Evolutionary conservation across 2,888 invertebrate species (phyloP).

Genomic region (Liposcelis brunnea): DNA sequence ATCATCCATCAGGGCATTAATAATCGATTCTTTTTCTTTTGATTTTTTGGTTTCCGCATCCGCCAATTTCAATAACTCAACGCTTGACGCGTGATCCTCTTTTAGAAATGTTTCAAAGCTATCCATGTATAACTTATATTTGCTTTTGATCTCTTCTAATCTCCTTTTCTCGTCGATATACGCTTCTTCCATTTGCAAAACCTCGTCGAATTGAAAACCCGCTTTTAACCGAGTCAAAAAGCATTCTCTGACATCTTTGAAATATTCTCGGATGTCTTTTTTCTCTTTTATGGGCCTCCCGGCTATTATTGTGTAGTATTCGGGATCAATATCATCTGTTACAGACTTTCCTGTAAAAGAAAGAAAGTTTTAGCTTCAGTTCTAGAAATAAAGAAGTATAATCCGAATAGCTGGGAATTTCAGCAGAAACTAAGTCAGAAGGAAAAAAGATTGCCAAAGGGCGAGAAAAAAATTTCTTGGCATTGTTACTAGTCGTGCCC

Average conservation of each 20-base stretch:
- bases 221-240: neutral
- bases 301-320: neutral
- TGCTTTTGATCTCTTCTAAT: neutral
- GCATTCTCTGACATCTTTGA: neutral
- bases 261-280: neutral
- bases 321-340: slow-evolving; percentile 6
- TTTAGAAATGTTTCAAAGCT: slow-evolving; percentile 4
- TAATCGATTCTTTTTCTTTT: too few species aligned
- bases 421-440: too few species aligned
- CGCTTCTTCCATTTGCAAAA: neutral
- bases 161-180: neutral
- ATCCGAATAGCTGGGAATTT: too few species aligned
- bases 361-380: too few species aligned
- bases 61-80: neutral
- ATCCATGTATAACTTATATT: slow-evolving; percentile 1
- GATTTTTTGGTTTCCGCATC: neutral
- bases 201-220: neutral
- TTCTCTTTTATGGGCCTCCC: slow-evolving; percentile 1
- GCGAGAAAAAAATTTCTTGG: too few species aligned
- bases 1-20: too few species aligned
- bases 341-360: slow-evolving; percentile 1
- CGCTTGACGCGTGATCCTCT: slow-evolving; percentile 2
- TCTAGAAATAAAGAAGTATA: too few species aligned
- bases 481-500: too few species aligned
- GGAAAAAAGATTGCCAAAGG: too few species aligned